Conservation (phyloP, 2,113 vertebrate species). For the Hippocampus barbouri region DNA sequence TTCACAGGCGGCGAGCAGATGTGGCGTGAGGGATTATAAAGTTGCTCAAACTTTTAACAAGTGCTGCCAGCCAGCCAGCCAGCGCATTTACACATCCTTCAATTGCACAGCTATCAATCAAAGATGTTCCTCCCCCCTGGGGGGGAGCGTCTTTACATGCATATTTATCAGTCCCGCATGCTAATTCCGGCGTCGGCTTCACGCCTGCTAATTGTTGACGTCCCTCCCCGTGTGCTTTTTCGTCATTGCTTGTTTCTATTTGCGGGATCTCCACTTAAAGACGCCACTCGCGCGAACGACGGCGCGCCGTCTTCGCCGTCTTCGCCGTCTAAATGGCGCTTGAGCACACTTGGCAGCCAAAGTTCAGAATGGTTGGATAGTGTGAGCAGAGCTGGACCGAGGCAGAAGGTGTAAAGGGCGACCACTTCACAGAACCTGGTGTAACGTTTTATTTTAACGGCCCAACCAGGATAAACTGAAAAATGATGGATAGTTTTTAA, state of each 20-base stretch:
- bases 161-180: conserved; percentile 99
- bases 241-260: neutral
- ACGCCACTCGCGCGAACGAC: neutral
- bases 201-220: conserved; percentile 99
- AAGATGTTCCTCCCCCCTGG: conserved; percentile 93
- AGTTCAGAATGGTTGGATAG: neutral
- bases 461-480: no score
- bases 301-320: neutral
- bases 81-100: conserved; percentile 99
- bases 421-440: no score
- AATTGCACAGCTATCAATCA: conserved; percentile 99
- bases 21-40: conserved; percentile 99
- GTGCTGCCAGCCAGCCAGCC: conserved; percentile 85
- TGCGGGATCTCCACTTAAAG: neutral
- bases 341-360: neutral
- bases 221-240: conserved; percentile 97
- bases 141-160: conserved; percentile 99
- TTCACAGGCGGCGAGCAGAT: conserved; percentile 93
- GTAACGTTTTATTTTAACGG: no score
- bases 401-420: no score
- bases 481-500: no score
- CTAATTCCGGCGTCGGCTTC: conserved; percentile 99
- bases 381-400: no score
- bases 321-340: neutral
- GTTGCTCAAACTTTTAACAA: conserved; percentile 99